These are phyloP conservation scores for Onychostruthus taczanowskii DNA, from an alignment of 2,113 vertebrate genomes.

Conservation along the genomic window DNA sequence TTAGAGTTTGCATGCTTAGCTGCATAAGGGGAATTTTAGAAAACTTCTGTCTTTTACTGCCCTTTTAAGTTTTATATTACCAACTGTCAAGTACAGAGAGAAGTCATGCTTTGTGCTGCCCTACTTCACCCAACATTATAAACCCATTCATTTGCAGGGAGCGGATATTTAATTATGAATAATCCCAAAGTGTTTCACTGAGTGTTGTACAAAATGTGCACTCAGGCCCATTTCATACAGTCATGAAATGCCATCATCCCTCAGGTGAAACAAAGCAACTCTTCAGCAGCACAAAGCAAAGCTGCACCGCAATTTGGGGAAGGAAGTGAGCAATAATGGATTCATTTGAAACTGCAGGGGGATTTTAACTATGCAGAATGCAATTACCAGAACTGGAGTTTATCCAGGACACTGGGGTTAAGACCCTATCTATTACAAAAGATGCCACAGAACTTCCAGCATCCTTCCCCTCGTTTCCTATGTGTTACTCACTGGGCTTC, in stretches of 20 bases:
- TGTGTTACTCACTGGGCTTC: neutral
- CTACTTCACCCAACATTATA: neutral
- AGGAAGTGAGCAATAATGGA: slow-evolving; percentile 63
- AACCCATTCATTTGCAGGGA: slow-evolving; percentile 10
- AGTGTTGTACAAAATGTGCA: neutral
- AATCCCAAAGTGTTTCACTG: slow-evolving; percentile 7
- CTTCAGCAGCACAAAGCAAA: slow-evolving; percentile 49
- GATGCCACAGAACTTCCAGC: slow-evolving; percentile 47
- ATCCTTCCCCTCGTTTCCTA: slow-evolving; percentile 40
- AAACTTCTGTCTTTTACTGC: slow-evolving; percentile 40
- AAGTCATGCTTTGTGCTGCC: neutral
- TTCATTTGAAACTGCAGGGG: slow-evolving; percentile 59
- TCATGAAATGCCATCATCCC: slow-evolving; percentile 50
- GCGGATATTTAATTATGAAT: slow-evolving; percentile 22
- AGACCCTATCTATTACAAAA: slow-evolving; percentile 59
- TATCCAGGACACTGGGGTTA: slow-evolving; percentile 61
- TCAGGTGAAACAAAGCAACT: slow-evolving; percentile 66
- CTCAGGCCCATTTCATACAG: slow-evolving; percentile 22
- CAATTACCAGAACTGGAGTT: slow-evolving; percentile 63
- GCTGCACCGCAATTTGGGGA: slow-evolving; percentile 30
- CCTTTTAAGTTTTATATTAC: slow-evolving; percentile 19
- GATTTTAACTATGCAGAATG: slow-evolving; percentile 59
- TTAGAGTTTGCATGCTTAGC: slow-evolving; percentile 15
- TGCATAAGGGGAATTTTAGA: neutral
- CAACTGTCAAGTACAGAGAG: neutral